Evolutionary conservation across 1,140 invertebrate genomes (phyloP), one percentile per base, ranked within the genome.

Genomic region (Euura saliciscinereae): DNA sequence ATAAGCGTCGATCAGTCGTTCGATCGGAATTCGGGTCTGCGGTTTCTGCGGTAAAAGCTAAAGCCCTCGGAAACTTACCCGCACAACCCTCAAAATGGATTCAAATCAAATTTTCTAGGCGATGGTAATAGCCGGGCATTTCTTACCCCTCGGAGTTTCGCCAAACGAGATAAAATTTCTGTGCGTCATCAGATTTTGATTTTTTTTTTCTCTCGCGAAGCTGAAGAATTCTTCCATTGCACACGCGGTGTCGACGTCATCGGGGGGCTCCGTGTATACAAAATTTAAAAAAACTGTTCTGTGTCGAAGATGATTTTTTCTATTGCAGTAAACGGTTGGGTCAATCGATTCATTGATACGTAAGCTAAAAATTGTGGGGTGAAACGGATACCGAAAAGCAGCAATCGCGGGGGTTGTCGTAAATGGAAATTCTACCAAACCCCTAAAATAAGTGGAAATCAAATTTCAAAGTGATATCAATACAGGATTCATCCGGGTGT

Each of bases 91-190:
- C 51, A n/a, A 5, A 59, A 59, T 59, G 51, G 51, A 11, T 6
- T n/a, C 51, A 59, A 59, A 59, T 59, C 51, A 59, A 59, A 59
- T 59, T 59, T 59, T 59, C 51, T 59, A 59, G 51, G 51, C 51
- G 13, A 59, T 1, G 51, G 51, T 59, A 59, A 59, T 59, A 59
- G 51, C 51, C 51, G 51, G 51, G 51, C 51, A n/a, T 59, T 59
- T 59, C 13, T 28, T 28, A 28, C 28, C 51, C 6, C 13, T 6
- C 51, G 51, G 13, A 11, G 10, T 59, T 59, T 59, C 51, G 51
- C 13, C 51, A 11, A 59, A 11, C 51, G 51, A n/a, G 13, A 59
- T 8, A 59, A n/a, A 59, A 59, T 8, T 59, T 59, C 8, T 59
- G 13, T 59, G 13, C 51, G 2, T 59, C 3, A 59, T 59, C 51